Conservation (phyloP, 2,888 invertebrate genomes). For the Galeruca laticollis region DNA sequence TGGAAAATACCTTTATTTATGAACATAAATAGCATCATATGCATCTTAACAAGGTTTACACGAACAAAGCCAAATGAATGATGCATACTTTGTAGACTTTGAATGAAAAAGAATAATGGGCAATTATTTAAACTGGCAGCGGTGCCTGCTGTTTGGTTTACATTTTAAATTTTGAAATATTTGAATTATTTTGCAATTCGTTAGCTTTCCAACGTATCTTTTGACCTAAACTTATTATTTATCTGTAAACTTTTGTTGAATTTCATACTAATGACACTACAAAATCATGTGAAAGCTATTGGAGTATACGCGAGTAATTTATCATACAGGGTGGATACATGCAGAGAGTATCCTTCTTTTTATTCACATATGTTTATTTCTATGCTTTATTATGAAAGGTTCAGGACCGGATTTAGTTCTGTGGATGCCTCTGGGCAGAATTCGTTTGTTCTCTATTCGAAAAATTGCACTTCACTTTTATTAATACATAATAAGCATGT, state of each 20-base stretch:
- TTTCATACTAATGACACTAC: background rate
- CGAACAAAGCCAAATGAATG: conserved; percentile 22
- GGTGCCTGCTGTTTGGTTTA: conserved; percentile 17
- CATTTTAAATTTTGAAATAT: conserved; percentile 18
- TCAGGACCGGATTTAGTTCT: too few species aligned
- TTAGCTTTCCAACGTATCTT: conserved; percentile 17
- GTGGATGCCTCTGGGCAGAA: too few species aligned
- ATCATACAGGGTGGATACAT: background rate
- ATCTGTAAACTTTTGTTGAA: background rate
- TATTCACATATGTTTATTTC: too few species aligned
- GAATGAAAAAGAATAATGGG: conserved; percentile 20
- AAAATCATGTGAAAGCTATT: background rate
- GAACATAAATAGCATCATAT: conserved; percentile 18
- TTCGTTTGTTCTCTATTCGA: too few species aligned
- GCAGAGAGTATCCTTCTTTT: background rate
- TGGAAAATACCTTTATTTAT: conserved; percentile 20
- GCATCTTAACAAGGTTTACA: conserved; percentile 19
- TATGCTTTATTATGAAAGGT: too few species aligned
- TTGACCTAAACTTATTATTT: conserved; percentile 9
- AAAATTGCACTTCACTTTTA: too few species aligned
- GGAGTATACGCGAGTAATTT: too few species aligned
- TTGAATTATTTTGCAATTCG: conserved; percentile 20
- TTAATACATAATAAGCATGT: too few species aligned
- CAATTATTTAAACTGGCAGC: conserved; percentile 23
- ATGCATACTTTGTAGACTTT: conserved; percentile 23